Percentiles rank a stretch among this genome's conserved stretches.
phyloP scores from a whole-genome alignment of 2,888 invertebrate species.

The Polylopha cassiicola region DNA sequence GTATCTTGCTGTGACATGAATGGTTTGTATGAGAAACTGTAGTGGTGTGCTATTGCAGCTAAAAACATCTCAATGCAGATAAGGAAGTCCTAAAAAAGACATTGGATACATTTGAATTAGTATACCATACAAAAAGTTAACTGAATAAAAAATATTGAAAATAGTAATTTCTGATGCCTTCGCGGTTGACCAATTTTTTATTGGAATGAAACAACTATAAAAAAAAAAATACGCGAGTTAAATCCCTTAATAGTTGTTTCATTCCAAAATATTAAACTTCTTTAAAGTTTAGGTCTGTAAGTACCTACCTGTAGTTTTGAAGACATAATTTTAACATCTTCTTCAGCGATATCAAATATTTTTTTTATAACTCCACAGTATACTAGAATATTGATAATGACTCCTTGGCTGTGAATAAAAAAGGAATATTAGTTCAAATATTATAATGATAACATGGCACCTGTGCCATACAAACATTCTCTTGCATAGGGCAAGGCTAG shows the following conservation, averaged over 20 bases:
- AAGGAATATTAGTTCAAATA: slow-evolving; percentile 5
- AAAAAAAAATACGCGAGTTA: too few relatives aligned
- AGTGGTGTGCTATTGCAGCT: slow-evolving; percentile 96
- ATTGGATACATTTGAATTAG: slow-evolving; percentile 1
- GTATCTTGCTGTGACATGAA: slow-evolving; percentile 78
- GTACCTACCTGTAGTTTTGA: slow-evolving; percentile 85
- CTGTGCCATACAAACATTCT: too few relatives aligned
- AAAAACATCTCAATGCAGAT: slow-evolving; percentile 99
- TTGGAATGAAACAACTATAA: too few relatives aligned
- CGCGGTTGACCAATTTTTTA: too few relatives aligned
- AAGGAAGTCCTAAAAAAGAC: slow-evolving; percentile 86
- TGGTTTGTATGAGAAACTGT: slow-evolving; percentile 95
- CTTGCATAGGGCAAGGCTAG: too few relatives aligned
- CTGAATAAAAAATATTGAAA: neutral
- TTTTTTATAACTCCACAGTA: slow-evolving; percentile 88
- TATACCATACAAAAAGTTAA: slow-evolving; percentile 1
- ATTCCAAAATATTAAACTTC: neutral
- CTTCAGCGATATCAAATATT: slow-evolving; percentile 82
- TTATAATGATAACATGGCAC: too few relatives aligned
- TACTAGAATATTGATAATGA: slow-evolving; percentile 90
- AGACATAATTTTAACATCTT: slow-evolving; percentile 84
- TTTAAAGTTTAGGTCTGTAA: neutral
- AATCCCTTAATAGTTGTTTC: too few relatives aligned
- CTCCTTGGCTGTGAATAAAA: slow-evolving; percentile 87
- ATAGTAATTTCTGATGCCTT: too few relatives aligned